phyloP scores from a whole-genome alignment of 2,113 vertebrate genomes.

The Phasianus colchicus region DNA sequence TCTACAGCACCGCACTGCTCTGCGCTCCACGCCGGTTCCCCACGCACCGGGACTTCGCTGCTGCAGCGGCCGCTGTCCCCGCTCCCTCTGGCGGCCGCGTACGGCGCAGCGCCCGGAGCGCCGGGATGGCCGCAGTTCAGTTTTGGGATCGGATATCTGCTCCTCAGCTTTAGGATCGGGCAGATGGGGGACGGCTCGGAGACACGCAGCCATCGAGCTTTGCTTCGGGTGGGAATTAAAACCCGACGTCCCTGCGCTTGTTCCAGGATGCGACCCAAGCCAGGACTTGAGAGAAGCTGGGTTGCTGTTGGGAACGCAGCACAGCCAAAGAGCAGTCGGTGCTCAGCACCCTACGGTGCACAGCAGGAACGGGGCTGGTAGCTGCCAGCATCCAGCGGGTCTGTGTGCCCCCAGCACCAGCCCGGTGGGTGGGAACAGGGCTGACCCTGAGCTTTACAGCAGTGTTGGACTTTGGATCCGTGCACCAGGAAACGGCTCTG shows the following conservation, averaged over 20 bases:
- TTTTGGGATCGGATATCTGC: no score
- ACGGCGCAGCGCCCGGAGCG: background rate
- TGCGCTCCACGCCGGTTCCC: background rate
- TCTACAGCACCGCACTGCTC: background rate
- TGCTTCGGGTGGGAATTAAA: accelerated
- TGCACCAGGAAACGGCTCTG: background rate
- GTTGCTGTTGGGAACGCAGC: background rate
- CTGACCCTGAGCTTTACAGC: background rate
- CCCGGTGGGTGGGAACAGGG: accelerated
- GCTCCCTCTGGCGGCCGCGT: background rate
- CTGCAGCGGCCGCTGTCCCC: background rate
- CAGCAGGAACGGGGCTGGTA: background rate
- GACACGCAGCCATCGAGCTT: background rate
- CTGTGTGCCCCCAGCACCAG: background rate
- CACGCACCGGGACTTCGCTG: background rate
- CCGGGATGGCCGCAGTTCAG: no score
- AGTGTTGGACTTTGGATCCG: background rate
- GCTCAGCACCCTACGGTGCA: background rate
- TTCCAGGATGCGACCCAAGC: background rate
- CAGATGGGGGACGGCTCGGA: accelerated
- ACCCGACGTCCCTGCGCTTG: background rate
- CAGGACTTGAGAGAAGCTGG: background rate
- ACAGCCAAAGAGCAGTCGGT: background rate
- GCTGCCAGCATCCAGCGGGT: background rate
- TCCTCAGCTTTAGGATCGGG: background rate